Conservation (phyloP, 2,797 vertebrate species). For the Pseudomugil tenellus region DNA sequence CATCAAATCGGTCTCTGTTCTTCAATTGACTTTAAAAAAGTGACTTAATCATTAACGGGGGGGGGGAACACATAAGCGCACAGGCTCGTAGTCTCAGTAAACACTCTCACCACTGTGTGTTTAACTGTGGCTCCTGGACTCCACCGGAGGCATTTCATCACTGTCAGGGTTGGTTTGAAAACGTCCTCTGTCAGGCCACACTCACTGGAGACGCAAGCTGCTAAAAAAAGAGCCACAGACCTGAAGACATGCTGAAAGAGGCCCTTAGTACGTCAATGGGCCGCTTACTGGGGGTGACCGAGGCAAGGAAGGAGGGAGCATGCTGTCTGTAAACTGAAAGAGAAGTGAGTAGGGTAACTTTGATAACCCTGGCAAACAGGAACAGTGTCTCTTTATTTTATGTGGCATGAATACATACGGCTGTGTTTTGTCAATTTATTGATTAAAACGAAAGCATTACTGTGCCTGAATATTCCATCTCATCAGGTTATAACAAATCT, state of each 20-base stretch:
- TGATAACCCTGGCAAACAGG: conserved; percentile 11
- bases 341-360: conserved; percentile 20
- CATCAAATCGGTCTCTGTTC: conserved; percentile 56
- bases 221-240: conserved; percentile 45
- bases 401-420: not conserved
- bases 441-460: not conserved
- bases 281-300: conserved; percentile 28
- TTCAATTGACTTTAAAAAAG: conserved; percentile 17
- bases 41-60: conserved; percentile 37
- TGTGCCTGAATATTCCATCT: not conserved
- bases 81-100: conserved; percentile 48
- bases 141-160: conserved; percentile 67
- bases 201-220: conserved; percentile 35
- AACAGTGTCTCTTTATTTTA: conserved; percentile 4
- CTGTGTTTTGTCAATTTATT: not conserved
- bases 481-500: not conserved
- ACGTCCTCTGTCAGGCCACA: conserved; percentile 65
- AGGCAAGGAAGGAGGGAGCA: conserved; percentile 5
- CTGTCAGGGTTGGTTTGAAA: conserved; percentile 63
- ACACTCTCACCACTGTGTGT: conserved; percentile 65
- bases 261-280: conserved; percentile 51
- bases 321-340: conserved; percentile 13
- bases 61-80: conserved; percentile 19
- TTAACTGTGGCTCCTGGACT: conserved; percentile 55
- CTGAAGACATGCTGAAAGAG: conserved; percentile 62